phyloP scores from a whole-genome alignment of 2,797 vertebrate genomes.

The Ctenopoma kingsleyae region DNA sequence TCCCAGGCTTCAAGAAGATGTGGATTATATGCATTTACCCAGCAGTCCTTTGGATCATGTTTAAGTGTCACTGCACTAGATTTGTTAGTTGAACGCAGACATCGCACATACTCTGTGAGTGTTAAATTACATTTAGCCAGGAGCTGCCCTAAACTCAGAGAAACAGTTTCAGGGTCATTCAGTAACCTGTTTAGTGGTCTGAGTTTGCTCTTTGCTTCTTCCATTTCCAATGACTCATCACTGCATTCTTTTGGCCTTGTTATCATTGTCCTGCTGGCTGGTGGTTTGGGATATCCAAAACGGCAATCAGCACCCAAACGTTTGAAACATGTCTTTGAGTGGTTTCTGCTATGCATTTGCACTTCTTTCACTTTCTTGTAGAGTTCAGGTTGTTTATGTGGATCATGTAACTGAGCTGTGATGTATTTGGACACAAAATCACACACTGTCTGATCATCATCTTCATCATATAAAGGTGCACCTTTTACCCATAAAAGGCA shows the following conservation, averaged over 20 bases:
- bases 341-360: conserved; percentile 37
- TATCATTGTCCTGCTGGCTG: conserved; percentile 26
- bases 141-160: not conserved
- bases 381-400: too few relatives aligned
- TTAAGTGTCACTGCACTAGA: not conserved
- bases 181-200: conserved; percentile 1
- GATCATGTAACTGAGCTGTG: too few relatives aligned
- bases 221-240: not conserved
- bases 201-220: not conserved
- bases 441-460: conserved; percentile 22
- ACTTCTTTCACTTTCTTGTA: conserved; percentile 28
- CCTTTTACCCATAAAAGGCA: not conserved
- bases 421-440: conserved; percentile 5
- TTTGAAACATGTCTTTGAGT: conserved; percentile 26
- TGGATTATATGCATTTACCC: conserved; percentile 22
- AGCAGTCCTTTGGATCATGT: conserved; percentile 12
- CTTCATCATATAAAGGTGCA: conserved; percentile 9
- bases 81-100: not conserved
- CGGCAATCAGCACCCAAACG: conserved; percentile 16
- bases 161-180: not conserved
- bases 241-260: not conserved
- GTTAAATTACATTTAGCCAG: conserved; percentile 12
- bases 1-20: conserved; percentile 12
- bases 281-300: conserved; percentile 46
- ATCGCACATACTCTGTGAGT: not conserved